A percentile compares a stretch with the other conserved stretches of the same genome.
These are phyloP conservation scores for Agelastica alni DNA, from an alignment of 2,888 invertebrate species.

Conservation along the genomic window DNA sequence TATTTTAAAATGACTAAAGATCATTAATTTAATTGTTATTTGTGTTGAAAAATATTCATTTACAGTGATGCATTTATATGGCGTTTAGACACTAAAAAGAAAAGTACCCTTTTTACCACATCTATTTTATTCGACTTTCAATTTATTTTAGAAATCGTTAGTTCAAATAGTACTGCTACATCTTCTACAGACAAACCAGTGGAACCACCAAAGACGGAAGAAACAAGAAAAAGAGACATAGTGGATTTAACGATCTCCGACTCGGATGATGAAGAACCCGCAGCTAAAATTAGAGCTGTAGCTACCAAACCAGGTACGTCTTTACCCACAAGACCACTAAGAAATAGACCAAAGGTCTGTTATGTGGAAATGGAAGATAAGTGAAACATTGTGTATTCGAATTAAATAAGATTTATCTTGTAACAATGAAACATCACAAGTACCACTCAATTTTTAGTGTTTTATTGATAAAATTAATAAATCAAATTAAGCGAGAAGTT, in stretches of 20 bases:
- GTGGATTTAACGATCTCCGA: slow-evolving; percentile 77
- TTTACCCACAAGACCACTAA: neutral
- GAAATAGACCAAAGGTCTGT: slow-evolving; percentile 16
- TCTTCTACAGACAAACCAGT: slow-evolving; percentile 42
- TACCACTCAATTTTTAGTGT: neutral
- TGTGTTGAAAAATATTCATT: no score
- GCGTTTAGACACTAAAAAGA: no score
- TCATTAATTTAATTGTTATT: no score
- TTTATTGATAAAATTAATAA: no score
- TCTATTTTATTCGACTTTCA: neutral
- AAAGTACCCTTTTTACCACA: neutral
- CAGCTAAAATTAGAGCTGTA: slow-evolving; percentile 62
- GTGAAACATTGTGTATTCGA: no score
- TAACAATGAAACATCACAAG: neutral
- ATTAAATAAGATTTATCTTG: neutral
- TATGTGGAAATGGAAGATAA: slow-evolving; percentile 7
- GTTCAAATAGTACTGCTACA: slow-evolving; percentile 40
- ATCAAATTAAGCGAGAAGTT: no score
- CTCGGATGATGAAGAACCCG: slow-evolving; percentile 70
- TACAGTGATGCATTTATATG: no score
- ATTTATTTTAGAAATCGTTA: slow-evolving; percentile 47
- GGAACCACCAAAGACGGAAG: slow-evolving; percentile 39
- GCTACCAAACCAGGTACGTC: slow-evolving; percentile 54
- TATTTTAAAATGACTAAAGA: no score
- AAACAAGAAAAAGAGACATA: slow-evolving; percentile 51